These are phyloP conservation scores for Arion vulgaris DNA, from an alignment of 1,140 invertebrate species.

Conservation along the genomic window DNA sequence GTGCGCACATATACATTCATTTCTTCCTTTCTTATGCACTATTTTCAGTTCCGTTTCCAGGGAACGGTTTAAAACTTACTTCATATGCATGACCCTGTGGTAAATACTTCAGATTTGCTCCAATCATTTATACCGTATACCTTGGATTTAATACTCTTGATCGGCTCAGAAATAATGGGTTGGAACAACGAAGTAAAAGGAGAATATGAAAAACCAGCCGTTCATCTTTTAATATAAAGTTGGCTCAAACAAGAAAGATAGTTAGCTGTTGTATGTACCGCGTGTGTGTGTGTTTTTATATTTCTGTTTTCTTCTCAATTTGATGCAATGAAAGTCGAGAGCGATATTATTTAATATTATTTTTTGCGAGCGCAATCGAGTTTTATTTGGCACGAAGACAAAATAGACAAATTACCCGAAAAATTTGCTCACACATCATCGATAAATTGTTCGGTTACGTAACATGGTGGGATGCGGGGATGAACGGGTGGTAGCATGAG, in stretches of 20 bases:
- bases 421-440: neutral
- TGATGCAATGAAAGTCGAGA: neutral
- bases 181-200: no score
- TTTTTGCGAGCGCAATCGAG: neutral
- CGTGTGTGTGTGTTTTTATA: no score
- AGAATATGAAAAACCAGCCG: neutral
- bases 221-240: neutral
- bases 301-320: no score
- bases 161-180: neutral
- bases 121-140: neutral
- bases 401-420: neutral
- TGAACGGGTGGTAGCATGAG: no score
- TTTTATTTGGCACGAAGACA: no score
- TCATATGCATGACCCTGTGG: no score
- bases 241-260: neutral
- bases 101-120: no score
- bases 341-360: neutral
- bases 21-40: neutral
- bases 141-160: neutral
- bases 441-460: neutral
- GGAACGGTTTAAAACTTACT: no score
- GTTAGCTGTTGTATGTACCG: no score
- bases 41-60: neutral
- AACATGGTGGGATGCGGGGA: neutral
- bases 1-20: neutral